Evolutionary conservation across 2,113 vertebrate genomes (phyloP), one percentile per base, ranked within the genome.

Genomic region (Galeopterus variegatus): DNA sequence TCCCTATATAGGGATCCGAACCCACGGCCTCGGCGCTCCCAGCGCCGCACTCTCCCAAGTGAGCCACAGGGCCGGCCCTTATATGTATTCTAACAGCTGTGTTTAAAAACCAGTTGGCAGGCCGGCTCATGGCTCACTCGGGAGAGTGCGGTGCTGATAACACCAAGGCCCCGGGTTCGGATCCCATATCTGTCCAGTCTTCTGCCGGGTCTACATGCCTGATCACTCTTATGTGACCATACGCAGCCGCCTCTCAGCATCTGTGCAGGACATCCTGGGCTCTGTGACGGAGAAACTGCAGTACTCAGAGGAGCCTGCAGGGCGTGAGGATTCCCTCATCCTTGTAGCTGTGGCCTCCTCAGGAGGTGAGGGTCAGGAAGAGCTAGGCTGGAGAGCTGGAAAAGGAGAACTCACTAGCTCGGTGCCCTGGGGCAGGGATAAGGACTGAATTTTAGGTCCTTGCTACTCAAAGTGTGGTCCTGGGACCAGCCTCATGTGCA

Each of bases 141-240:
- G n/a, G n/a, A n/a, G n/a, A n/a, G n/a, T n/a, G n/a, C n/a, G n/a
- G n/a, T n/a, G n/a, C n/a, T n/a, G n/a, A n/a, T n/a, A n/a, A n/a
- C n/a, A n/a, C n/a, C n/a, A n/a, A n/a, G n/a, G n/a, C n/a, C n/a
- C n/a, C n/a, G n/a, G n/a, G n/a, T n/a, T n/a, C n/a, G n/a, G n/a
- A n/a, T n/a, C n/a, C n/a, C n/a, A n/a, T n/a, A n/a, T n/a, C 72
- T 41, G 13, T 91, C 28, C 98, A 99, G 99, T 99, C 97, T 99
- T 99, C 98, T 99, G 99, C 99, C 99, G 99, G 84, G 99, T 99
- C 45, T 99, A 99, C 98, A 99, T 99, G 82, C 99, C 99, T 9
- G 99, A 99, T 96, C 99, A 99, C 96, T 99, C 99, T 7, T 99
- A 99, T 75, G 99, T 99, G 97, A 99, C 99, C 97, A 99, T 99